These are phyloP conservation scores for Cheilosia scutellata DNA, from an alignment of 2,888 invertebrate genomes.

Conservation along the genomic window DNA sequence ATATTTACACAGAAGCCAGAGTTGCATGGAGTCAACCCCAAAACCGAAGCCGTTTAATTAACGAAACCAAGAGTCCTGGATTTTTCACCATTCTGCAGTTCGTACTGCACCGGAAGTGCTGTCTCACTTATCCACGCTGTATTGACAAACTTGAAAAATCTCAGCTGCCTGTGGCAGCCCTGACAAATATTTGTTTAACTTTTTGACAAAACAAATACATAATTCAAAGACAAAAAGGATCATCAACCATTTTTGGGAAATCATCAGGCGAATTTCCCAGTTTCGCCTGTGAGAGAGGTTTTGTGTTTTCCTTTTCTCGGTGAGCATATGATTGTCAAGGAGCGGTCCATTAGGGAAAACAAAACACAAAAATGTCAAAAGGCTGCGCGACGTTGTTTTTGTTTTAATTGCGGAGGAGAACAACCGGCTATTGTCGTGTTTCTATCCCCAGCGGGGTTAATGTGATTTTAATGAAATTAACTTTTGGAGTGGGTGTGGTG, in stretches of 20 bases:
- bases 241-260: slow-evolving; percentile 7
- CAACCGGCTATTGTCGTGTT: slow-evolving; percentile 22
- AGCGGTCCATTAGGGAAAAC: slow-evolving; percentile 53
- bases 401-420: slow-evolving; percentile 35
- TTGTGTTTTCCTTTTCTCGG: slow-evolving; percentile 19
- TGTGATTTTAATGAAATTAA: slow-evolving; percentile 65
- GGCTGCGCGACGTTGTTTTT: slow-evolving; percentile 11
- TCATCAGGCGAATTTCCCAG: slow-evolving; percentile 52
- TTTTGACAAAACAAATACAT: slow-evolving; percentile 54
- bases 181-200: slow-evolving; percentile 69
- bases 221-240: slow-evolving; percentile 49
- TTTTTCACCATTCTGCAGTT: slow-evolving; percentile 4
- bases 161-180: slow-evolving; percentile 55
- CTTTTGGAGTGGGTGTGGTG: slow-evolving; percentile 40
- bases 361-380: slow-evolving; percentile 48
- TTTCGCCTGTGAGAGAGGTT: slow-evolving; percentile 15
- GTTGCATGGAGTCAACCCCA: slow-evolving; percentile 35
- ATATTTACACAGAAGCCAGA: slow-evolving; percentile 39
- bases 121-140: not conserved
- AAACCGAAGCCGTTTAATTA: slow-evolving; percentile 51
- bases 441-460: slow-evolving; percentile 28
- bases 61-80: not conserved
- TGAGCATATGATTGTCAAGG: slow-evolving; percentile 24
- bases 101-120: slow-evolving; percentile 51
- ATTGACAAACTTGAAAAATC: slow-evolving; percentile 56